Base-by-base conservation (phyloP, 30 jellyfish, hydroid and myxozoan genomes). In the Turritopsis rubra region DNA sequence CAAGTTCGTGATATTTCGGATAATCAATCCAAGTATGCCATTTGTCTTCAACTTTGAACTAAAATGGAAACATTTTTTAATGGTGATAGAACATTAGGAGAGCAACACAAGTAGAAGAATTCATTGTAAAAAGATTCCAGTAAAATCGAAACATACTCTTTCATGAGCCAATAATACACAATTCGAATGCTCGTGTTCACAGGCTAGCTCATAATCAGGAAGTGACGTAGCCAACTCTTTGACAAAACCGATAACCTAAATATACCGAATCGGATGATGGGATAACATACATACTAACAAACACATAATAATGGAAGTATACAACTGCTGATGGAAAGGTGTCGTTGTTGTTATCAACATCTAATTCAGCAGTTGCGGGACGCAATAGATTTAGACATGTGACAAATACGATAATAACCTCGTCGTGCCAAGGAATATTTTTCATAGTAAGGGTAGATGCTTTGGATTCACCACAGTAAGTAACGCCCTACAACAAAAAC, bases 11-110 rank as follows among this genome's bases (percentile, higher is more conserved):
- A 79, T 87, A 95, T 66, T 89, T 89, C 3, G 96, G 92, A 80
- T 95, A 95, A 85, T 95, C 97, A 41, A 95, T 95, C 99, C 99
- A 95, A 13, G 99, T 95, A 53, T 91, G 97, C 98, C 99, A 95
- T 26, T n/a, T 81, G 80, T 79, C 88, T 60, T 90, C 72, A 71
- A 89, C 73, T 66, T 85, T 84, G 87, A 95, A 95, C 99, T 95
- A 82, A 79, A 75, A 71, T 65, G 41, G 52, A 66, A 73, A 60
- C 19, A 18, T 60, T n/a, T n/a, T n/a, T n/a, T n/a, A n/a, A n/a
- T n/a, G n/a, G n/a, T n/a, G n/a, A n/a, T n/a, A n/a, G n/a, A n/a
- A n/a, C n/a, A n/a, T n/a, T n/a, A n/a, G n/a, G n/a, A n/a, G n/a
- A n/a, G n/a, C n/a, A n/a, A n/a, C n/a, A n/a, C n/a, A n/a, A n/a